Evolutionary conservation across 1,140 invertebrate genomes (phyloP).

Genomic region (Grapholita molesta): DNA sequence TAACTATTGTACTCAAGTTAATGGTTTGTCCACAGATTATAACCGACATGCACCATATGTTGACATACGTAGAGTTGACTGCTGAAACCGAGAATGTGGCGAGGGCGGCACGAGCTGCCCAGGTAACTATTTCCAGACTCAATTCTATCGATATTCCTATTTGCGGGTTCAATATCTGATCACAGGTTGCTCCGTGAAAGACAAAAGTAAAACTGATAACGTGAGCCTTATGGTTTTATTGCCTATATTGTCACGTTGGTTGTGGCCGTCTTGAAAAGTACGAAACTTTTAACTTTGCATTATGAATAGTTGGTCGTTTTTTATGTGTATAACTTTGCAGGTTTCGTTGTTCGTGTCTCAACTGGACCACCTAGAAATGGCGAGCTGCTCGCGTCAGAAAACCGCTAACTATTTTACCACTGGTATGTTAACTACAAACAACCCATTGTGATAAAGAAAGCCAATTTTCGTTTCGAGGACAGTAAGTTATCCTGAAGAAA

Average conservation of each 20-base stretch:
- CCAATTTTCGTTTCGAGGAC: no score
- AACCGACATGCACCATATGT: slow-evolving; percentile 63
- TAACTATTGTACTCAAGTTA: no score
- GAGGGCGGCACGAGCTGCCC: slow-evolving; percentile 6
- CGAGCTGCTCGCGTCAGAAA: slow-evolving; percentile 39
- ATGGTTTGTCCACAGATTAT: slow-evolving; percentile 39
- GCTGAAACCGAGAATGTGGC: slow-evolving; percentile 7
- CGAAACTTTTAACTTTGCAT: no score
- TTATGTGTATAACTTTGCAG: slow-evolving; percentile 37
- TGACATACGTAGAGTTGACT: slow-evolving; percentile 48
- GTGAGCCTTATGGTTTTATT: no score
- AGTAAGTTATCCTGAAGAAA: no score
- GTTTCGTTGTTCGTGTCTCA: slow-evolving; percentile 76
- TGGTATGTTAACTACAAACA: slow-evolving; percentile 28
- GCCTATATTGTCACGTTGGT: no score
- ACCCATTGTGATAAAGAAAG: neutral
- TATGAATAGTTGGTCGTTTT: slow-evolving; percentile 61
- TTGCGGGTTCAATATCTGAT: no score
- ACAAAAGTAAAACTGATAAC: no score
- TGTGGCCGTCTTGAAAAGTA: no score
- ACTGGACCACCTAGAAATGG: slow-evolving; percentile 74
- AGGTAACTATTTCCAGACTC: neutral
- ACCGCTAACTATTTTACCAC: slow-evolving; percentile 54
- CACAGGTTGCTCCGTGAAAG: no score
- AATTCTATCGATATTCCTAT: slow-evolving; percentile 27